Evolutionary conservation across 2,113 vertebrate species (phyloP).

Genomic region (Setophaga petechia): DNA sequence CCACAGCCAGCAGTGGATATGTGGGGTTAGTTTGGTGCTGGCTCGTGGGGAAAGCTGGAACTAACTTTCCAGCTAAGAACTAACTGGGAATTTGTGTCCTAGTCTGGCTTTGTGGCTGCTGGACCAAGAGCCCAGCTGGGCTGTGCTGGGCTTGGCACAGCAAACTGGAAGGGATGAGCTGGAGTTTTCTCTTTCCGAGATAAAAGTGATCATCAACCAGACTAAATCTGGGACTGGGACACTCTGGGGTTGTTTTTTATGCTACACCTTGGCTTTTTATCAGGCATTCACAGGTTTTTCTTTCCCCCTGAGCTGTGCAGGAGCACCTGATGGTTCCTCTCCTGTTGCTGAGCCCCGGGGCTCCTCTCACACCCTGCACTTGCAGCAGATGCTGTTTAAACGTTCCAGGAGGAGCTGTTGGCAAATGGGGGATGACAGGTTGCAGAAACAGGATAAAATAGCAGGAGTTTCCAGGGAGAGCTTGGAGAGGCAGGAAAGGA

Average conservation of each 20-base stretch:
- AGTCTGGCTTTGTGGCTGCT: neutral
- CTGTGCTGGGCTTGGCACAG: neutral
- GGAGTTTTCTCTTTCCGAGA: neutral
- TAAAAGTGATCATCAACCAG: neutral
- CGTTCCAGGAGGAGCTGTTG: neutral
- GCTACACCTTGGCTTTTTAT: neutral
- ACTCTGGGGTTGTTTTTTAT: neutral
- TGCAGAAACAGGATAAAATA: slow-evolving; percentile 16
- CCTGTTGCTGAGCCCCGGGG: neutral
- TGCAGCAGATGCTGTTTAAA: neutral
- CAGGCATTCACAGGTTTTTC: neutral
- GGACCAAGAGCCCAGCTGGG: neutral
- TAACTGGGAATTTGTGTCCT: neutral
- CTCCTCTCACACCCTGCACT: neutral
- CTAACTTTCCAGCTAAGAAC: neutral
- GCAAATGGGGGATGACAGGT: neutral
- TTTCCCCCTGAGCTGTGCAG: neutral
- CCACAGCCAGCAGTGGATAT: neutral
- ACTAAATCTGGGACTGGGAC: neutral
- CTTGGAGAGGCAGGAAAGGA: neutral
- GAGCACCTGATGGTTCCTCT: neutral
- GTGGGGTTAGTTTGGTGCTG: neutral
- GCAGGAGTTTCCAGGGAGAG: neutral
- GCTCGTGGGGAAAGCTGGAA: neutral
- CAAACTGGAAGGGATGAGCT: neutral